Evolutionary conservation across 2,888 invertebrate species (phyloP).

Genomic region (Cataglyphis livida): DNA sequence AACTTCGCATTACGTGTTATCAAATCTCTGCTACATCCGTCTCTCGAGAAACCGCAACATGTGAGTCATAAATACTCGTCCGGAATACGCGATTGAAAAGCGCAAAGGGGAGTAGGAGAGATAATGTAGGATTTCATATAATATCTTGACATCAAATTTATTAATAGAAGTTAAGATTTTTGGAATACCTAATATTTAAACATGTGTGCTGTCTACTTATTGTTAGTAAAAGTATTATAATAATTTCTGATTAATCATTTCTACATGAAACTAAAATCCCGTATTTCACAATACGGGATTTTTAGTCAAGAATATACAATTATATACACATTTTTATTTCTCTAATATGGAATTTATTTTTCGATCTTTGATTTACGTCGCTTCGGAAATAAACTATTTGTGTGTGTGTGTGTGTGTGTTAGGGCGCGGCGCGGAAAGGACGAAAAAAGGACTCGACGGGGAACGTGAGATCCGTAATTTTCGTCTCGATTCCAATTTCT

Average conservation of each 20-base stretch:
- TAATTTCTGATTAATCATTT: background rate
- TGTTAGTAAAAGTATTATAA: background rate
- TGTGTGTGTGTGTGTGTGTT: background rate
- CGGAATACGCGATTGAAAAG: background rate
- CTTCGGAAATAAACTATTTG: constrained; percentile 20
- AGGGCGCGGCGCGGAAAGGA: constrained; percentile 27
- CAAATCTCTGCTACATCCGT: constrained; percentile 38
- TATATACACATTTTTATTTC: background rate
- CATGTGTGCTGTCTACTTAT: too few relatives aligned
- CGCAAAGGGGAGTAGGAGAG: background rate
- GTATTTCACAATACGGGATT: background rate
- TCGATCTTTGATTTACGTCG: constrained; percentile 40
- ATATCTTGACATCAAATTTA: background rate
- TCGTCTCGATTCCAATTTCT: constrained; percentile 81
- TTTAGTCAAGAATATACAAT: background rate
- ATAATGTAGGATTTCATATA: background rate
- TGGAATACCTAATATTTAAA: background rate
- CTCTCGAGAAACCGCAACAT: constrained; percentile 33
- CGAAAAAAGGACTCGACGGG: constrained; percentile 51
- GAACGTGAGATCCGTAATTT: constrained; percentile 76
- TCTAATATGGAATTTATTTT: constrained; percentile 9
- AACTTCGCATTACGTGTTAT: constrained; percentile 33
- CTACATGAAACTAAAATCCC: background rate
- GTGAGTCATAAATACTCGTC: constrained; percentile 14
- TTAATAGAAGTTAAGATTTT: background rate